Base-by-base conservation (phyloP, 2,113 vertebrate species). In the Odocoileus hemionus region DNA sequence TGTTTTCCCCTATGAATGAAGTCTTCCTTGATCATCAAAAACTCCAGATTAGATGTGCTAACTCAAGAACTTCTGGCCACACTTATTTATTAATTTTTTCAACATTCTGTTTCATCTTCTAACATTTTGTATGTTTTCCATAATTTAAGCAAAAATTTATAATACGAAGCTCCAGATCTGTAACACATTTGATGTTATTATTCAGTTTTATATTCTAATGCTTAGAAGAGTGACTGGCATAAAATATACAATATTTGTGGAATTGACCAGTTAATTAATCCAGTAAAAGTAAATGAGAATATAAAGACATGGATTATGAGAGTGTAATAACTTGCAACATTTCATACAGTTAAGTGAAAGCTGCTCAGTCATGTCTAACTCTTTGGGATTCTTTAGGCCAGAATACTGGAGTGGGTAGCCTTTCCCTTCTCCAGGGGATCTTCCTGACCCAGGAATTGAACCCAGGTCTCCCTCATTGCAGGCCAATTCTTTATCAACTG, bases 391-490 rank as follows among this genome's bases (percentile, higher is more conserved):
- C 67, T 70, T 10, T 70, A 70, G 67, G 67, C n/a, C 5, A 11
- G 67, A 70, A 70, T 39, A 70, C n/a, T 23, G 67, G 19, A 39
- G n/a, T 70, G 67, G 67, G 5, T 23, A 39, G n/a, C 67, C n/a
- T 39, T 23, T 39, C 5, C n/a, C 19, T 70, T 23, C 67, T 70
- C 19, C 19, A 39, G 19, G n/a, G 10, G n/a, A 70, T 70, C n/a
- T 70, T 23, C 67, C 67, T 5, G 6, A 70, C 19, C 67, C 10
- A 39, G 19, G n/a, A 19, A 70, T 3, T 70, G 67, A 70, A 70
- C 19, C 10, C 5, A 23, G 5, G 19, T 23, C 67, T 70, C 19
- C 19, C 0, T 0, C n/a, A 70, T 23, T 70, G 19, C 2, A 70
- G 67, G n/a, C 19, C 39, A 19, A 70, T 23, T 70, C 9, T 70